A percentile compares a stretch with the other conserved stretches of the same genome.
Evolutionary conservation across 1,140 invertebrate genomes (phyloP).

Genomic region (Ectropis grisescens): DNA sequence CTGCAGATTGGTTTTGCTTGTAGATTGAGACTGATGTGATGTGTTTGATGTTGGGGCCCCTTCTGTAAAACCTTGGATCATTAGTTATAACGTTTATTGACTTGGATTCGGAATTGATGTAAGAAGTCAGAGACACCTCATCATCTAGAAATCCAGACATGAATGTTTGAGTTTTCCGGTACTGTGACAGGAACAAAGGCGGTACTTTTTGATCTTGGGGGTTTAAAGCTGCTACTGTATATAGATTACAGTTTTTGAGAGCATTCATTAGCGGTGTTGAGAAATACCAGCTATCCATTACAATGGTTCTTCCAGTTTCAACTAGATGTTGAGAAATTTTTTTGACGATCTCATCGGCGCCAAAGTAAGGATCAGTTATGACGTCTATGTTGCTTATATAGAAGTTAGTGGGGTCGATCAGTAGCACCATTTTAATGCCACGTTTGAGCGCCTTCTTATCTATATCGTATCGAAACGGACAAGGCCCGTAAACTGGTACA

Average conservation of each 20-base stretch:
- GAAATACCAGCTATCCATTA: constrained; percentile 52
- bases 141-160: constrained; percentile 46
- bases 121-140: constrained; percentile 36
- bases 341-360: constrained; percentile 34
- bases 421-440: constrained; percentile 56
- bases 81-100: constrained; percentile 38
- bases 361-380: constrained; percentile 46
- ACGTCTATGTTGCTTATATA: constrained; percentile 67
- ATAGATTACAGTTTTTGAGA: constrained; percentile 44
- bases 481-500: constrained; percentile 56
- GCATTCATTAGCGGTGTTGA: constrained; percentile 33
- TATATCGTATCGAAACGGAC: constrained; percentile 65
- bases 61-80: constrained; percentile 41
- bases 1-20: constrained; percentile 49
- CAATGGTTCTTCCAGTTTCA: constrained; percentile 39
- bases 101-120: constrained; percentile 29
- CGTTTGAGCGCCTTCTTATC: constrained; percentile 44
- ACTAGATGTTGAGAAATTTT: constrained; percentile 52
- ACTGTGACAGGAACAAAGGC: constrained; percentile 36
- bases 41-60: constrained; percentile 17
- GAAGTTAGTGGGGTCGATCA: constrained; percentile 58
- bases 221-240: constrained; percentile 36
- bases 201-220: constrained; percentile 44
- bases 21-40: constrained; percentile 39
- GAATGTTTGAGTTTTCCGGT: constrained; percentile 33